Conservation (phyloP, 1,140 invertebrate species). For the Druon quercuslanigerum region DNA sequence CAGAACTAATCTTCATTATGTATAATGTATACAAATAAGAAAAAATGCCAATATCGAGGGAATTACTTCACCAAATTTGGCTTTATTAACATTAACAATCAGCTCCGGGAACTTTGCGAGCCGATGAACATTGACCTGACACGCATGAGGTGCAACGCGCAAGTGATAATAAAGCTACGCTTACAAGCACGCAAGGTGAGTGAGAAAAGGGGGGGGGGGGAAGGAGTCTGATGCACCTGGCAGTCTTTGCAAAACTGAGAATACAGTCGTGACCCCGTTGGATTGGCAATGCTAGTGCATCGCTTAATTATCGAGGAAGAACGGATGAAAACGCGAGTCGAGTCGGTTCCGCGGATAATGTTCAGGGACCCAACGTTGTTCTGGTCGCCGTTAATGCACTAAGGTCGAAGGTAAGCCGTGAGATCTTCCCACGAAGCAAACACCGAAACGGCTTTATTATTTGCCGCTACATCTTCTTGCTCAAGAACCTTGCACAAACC, state of each 20-base stretch:
- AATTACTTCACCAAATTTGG: too few species aligned
- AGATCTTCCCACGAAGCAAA: constrained; percentile 68
- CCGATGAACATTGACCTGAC: constrained; percentile 9
- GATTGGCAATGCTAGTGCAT: constrained; percentile 47
- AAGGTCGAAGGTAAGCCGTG: constrained; percentile 68
- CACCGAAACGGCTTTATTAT: constrained; percentile 61
- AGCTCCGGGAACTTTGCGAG: too few species aligned
- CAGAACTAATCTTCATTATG: too few species aligned
- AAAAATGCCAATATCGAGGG: too few species aligned
- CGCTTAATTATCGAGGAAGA: constrained; percentile 63
- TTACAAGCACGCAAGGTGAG: constrained; percentile 27
- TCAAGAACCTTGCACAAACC: constrained; percentile 25
- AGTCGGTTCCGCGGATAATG: constrained; percentile 49
- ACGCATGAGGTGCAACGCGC: neutral
- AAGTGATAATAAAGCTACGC: constrained; percentile 26
- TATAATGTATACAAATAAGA: too few species aligned
- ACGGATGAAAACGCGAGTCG: constrained; percentile 57
- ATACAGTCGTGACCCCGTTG: constrained; percentile 42
- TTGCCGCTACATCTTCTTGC: constrained; percentile 54
- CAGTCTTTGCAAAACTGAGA: constrained; percentile 41
- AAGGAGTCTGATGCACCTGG: constrained; percentile 42
- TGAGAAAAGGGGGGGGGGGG: too few species aligned
- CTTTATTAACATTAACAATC: too few species aligned
- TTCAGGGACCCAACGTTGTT: constrained; percentile 53
- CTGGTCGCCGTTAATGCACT: constrained; percentile 60